phyloP scores from a whole-genome alignment of 2,113 vertebrate genomes.

The Origma solitaria region DNA sequence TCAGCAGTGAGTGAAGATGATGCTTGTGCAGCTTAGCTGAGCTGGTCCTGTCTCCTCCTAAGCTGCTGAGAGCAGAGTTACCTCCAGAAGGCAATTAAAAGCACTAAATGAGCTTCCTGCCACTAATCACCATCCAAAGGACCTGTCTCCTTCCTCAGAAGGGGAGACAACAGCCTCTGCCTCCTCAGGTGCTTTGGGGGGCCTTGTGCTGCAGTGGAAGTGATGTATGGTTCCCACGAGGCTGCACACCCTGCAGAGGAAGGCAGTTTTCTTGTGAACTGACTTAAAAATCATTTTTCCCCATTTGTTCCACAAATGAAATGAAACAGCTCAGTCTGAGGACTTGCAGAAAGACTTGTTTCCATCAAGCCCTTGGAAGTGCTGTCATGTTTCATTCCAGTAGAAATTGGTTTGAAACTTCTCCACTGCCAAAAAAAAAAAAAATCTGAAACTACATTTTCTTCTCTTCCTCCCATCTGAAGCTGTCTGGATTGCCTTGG shows the following conservation, averaged over 20 bases:
- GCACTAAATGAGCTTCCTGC: neutral
- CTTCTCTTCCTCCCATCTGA: neutral
- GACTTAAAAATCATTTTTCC: constrained; percentile 1
- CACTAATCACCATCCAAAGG: neutral
- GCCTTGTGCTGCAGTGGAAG: neutral
- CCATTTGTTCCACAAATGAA: constrained; percentile 25
- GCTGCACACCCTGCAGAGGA: neutral
- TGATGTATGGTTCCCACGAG: neutral
- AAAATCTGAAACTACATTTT: neutral
- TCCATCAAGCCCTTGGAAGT: constrained; percentile 12
- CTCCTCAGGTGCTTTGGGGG: neutral
- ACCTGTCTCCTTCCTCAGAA: neutral
- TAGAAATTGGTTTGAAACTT: constrained; percentile 21
- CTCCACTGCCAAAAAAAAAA: neutral
- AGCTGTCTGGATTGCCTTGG: neutral
- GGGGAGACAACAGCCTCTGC: neutral
- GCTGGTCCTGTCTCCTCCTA: neutral
- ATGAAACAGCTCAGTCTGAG: constrained; percentile 5
- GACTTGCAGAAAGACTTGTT: constrained; percentile 28
- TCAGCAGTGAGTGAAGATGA: neutral
- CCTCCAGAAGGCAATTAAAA: neutral
- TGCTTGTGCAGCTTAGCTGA: neutral
- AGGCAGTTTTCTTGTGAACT: neutral
- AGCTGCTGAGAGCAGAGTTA: neutral
- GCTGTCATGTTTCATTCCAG: constrained; percentile 43